Conservation (phyloP, 2,888 invertebrate species). For the Netelia melanura region DNA sequence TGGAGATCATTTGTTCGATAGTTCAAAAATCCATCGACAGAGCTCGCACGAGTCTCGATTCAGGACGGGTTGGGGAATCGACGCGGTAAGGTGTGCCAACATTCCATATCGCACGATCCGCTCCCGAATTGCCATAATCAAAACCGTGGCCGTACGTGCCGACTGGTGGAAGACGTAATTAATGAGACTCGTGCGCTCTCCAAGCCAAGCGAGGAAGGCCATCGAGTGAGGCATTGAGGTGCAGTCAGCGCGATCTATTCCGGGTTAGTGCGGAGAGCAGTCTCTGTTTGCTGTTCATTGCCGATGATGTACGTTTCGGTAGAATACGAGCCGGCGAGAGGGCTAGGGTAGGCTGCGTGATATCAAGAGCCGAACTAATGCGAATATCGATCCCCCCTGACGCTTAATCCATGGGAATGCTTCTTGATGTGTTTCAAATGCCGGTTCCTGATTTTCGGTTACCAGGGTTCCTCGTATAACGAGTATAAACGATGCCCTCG, state of each 20-base stretch:
- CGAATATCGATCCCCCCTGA: slow-evolving; percentile 54
- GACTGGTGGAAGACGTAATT: slow-evolving; percentile 64
- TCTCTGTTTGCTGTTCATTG: slow-evolving; percentile 43
- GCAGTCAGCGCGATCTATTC: slow-evolving; percentile 38
- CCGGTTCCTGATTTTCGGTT: neutral
- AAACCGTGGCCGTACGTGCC: slow-evolving; percentile 51
- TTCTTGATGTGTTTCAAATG: slow-evolving; percentile 46
- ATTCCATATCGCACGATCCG: neutral
- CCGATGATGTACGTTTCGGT: slow-evolving; percentile 64
- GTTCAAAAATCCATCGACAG: neutral
- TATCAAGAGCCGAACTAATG: slow-evolving; percentile 52
- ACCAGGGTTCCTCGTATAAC: slow-evolving; percentile 12
- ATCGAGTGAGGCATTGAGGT: slow-evolving; percentile 52
- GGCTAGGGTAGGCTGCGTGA: slow-evolving; percentile 4
- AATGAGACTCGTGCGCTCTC: slow-evolving; percentile 64
- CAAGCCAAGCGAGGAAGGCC: slow-evolving; percentile 53
- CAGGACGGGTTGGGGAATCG: neutral
- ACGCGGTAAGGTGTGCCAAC: neutral
- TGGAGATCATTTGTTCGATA: neutral
- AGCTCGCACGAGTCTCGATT: neutral
- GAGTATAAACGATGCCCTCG: slow-evolving; percentile 49
- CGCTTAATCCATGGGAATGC: slow-evolving; percentile 56
- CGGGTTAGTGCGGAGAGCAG: slow-evolving; percentile 27
- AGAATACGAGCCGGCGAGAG: slow-evolving; percentile 44
- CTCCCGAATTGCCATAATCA: slow-evolving; percentile 50